These are phyloP conservation scores for Strigamia transsilvanica DNA, from an alignment of 2,888 invertebrate genomes.

Conservation along the genomic window DNA sequence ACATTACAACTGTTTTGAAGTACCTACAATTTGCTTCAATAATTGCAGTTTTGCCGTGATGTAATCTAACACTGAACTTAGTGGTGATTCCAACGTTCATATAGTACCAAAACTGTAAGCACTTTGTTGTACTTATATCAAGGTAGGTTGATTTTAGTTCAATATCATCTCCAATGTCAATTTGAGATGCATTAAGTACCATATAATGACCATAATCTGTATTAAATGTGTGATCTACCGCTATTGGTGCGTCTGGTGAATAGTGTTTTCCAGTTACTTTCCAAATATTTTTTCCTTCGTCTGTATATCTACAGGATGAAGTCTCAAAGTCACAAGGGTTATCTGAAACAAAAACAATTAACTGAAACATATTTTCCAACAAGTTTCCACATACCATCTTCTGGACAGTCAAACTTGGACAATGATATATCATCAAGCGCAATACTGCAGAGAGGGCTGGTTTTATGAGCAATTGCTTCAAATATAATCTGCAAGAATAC, in stretches of 20 bases:
- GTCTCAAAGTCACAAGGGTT: neutral
- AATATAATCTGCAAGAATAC: neutral
- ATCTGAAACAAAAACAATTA: neutral
- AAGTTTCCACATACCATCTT: neutral
- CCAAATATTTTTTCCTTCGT: neutral
- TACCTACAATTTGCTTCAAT: neutral
- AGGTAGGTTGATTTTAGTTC: neutral
- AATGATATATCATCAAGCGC: neutral
- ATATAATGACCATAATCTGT: slow-evolving; percentile 6
- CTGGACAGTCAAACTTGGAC: neutral
- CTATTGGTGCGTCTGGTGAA: neutral
- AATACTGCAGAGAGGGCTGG: neutral
- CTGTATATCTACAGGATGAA: neutral
- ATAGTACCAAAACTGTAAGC: slow-evolving; percentile 23
- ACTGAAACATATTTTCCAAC: too few species aligned
- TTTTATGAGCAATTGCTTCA: neutral
- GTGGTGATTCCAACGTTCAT: neutral
- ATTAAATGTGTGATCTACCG: neutral
- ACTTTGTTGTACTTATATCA: neutral
- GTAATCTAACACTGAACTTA: neutral
- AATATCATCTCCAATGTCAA: neutral
- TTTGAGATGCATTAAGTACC: neutral
- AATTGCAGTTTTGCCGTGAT: neutral
- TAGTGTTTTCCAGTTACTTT: neutral
- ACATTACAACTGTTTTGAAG: too few species aligned